Conservation (phyloP, 2,888 invertebrate species). For the Ryuthela nishihirai region DNA sequence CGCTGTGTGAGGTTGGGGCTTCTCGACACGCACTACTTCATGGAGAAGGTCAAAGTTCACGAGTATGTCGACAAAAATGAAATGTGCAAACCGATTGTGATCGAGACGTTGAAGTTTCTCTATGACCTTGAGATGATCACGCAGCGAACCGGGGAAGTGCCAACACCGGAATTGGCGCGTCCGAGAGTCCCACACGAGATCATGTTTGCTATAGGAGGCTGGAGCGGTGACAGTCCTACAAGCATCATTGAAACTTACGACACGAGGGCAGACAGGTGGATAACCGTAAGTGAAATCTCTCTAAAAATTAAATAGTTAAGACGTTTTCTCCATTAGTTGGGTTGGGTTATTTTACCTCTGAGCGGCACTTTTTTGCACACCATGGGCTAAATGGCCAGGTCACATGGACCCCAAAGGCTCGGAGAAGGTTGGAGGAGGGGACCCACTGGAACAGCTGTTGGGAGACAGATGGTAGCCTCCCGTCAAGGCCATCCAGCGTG, state of each 20-base stretch:
- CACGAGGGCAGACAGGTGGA: constrained; percentile 84
- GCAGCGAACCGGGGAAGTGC: constrained; percentile 73
- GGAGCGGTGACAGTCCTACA: constrained; percentile 67
- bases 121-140: constrained; percentile 87
- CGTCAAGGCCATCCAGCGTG: no score
- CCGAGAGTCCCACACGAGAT: constrained; percentile 79
- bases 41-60: constrained; percentile 82
- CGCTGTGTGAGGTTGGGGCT: constrained; percentile 63
- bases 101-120: constrained; percentile 84
- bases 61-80: constrained; percentile 71
- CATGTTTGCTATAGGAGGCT: constrained; percentile 77
- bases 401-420: no score
- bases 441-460: no score
- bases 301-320: no score
- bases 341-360: no score
- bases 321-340: no score
- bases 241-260: constrained; percentile 83
- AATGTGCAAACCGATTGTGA: constrained; percentile 78
- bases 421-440: no score
- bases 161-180: constrained; percentile 73
- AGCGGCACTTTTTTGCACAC: no score
- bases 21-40: constrained; percentile 81
- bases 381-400: no score
- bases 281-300: constrained; percentile 61
- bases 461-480: no score